Conservation (phyloP, 2,888 invertebrate species). For the Cylloceria caligata region DNA sequence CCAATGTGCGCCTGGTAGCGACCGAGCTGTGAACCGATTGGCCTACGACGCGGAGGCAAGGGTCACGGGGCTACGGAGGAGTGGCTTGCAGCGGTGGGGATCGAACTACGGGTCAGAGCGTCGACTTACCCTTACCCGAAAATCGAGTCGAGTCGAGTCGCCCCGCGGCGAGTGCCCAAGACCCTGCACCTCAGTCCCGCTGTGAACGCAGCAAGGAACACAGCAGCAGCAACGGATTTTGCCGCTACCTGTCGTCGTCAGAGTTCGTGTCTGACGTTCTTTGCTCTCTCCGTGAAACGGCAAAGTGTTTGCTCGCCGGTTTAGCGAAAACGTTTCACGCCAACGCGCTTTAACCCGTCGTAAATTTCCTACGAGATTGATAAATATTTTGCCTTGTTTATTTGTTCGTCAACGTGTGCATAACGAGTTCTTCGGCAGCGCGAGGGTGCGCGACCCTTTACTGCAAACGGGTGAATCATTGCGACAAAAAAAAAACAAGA, state of each 20-base stretch:
- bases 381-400: neutral
- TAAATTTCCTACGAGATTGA: neutral
- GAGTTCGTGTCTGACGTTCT: slow-evolving; percentile 22
- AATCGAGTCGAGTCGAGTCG: slow-evolving; percentile 81
- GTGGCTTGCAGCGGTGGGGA: slow-evolving; percentile 64
- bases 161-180: slow-evolving; percentile 80
- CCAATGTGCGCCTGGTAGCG: slow-evolving; percentile 83
- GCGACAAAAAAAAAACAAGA: neutral
- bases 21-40: slow-evolving; percentile 34
- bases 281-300: slow-evolving; percentile 12
- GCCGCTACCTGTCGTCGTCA: slow-evolving; percentile 65
- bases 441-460: neutral
- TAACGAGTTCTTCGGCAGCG: neutral
- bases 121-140: slow-evolving; percentile 68
- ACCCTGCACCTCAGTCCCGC: slow-evolving; percentile 83
- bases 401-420: slow-evolving; percentile 2
- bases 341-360: neutral
- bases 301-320: slow-evolving; percentile 29
- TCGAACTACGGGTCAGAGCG: slow-evolving; percentile 68
- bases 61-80: slow-evolving; percentile 54
- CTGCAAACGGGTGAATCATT: neutral
- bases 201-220: slow-evolving; percentile 84
- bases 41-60: slow-evolving; percentile 7
- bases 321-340: slow-evolving; percentile 39
- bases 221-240: slow-evolving; percentile 72